Conservation (phyloP, 1,140 invertebrate species). For the Colletes latitarsis region DNA sequence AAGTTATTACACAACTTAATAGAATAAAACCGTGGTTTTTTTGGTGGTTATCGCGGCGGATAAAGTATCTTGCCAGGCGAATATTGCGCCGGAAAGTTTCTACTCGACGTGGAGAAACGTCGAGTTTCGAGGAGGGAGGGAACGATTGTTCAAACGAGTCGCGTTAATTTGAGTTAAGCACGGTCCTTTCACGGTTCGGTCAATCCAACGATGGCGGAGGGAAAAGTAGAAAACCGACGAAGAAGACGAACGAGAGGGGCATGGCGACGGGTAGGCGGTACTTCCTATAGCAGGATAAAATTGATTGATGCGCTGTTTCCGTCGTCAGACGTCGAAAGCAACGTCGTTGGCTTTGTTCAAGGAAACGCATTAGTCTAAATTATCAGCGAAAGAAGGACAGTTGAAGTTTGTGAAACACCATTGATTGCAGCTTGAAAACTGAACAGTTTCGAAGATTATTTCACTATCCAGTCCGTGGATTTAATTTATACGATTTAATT, state of each 20-base stretch:
- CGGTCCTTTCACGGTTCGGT: neutral
- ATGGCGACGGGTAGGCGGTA: too few species aligned
- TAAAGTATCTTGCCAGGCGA: neutral
- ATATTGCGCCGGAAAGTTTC: slow-evolving; percentile 23
- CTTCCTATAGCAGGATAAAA: neutral
- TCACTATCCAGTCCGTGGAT: too few species aligned
- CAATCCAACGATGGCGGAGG: neutral
- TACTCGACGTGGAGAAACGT: neutral
- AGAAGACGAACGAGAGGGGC: too few species aligned
- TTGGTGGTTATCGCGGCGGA: neutral
- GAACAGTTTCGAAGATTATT: too few species aligned
- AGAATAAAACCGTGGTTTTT: neutral
- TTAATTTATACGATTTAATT: too few species aligned
- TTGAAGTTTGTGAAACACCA: slow-evolving; percentile 1
- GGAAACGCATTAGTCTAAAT: slow-evolving; percentile 23
- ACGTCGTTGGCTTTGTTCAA: slow-evolving; percentile 5
- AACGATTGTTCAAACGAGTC: slow-evolving; percentile 5
- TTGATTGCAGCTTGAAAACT: neutral
- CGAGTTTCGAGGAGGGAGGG: neutral
- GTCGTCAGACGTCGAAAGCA: slow-evolving; percentile 8
- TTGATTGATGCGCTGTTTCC: slow-evolving; percentile 21
- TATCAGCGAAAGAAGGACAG: neutral
- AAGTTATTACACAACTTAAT: too few species aligned
- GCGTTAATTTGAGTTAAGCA: slow-evolving; percentile 32
- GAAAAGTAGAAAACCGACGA: neutral